phyloP scores from a whole-genome alignment of 2,113 vertebrate species.

The Cisticola juncidis region DNA sequence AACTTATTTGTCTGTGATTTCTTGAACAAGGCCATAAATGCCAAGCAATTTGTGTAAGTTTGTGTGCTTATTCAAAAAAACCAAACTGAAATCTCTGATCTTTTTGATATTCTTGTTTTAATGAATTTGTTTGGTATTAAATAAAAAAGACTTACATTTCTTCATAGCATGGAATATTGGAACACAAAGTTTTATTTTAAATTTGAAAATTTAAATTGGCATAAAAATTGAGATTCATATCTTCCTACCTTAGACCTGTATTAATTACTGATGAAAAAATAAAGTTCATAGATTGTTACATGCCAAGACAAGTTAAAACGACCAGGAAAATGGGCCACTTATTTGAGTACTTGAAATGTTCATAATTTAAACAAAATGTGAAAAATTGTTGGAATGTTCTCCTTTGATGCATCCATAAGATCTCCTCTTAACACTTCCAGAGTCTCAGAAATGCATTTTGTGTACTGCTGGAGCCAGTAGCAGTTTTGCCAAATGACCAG shows the following conservation, averaged over 20 bases:
- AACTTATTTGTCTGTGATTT: not conserved
- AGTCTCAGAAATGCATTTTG: not conserved
- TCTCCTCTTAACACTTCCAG: not conserved
- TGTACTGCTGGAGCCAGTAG: not conserved
- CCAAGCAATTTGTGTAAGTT: not conserved
- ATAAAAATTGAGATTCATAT: not conserved
- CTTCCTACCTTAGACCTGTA: not conserved
- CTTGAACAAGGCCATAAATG: not conserved
- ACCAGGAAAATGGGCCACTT: not conserved
- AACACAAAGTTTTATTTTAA: not conserved
- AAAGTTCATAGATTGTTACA: not conserved
- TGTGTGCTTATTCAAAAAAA: not conserved
- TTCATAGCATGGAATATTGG: not conserved
- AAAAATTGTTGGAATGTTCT: not conserved
- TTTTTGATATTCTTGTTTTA: not conserved
- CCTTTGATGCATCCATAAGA: not conserved
- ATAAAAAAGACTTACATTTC: not conserved
- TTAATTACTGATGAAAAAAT: not conserved
- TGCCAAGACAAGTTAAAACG: not conserved
- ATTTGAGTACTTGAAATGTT: not conserved
- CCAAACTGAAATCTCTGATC: not conserved
- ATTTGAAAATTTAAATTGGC: not conserved
- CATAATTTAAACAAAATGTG: not conserved
- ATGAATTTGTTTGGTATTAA: not conserved
- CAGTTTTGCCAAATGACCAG: not conserved